Percentiles rank a stretch among this genome's conserved stretches.
Evolutionary conservation across 2,797 vertebrate genomes (phyloP).

Genomic region (Dromococcyx pavoninus): DNA sequence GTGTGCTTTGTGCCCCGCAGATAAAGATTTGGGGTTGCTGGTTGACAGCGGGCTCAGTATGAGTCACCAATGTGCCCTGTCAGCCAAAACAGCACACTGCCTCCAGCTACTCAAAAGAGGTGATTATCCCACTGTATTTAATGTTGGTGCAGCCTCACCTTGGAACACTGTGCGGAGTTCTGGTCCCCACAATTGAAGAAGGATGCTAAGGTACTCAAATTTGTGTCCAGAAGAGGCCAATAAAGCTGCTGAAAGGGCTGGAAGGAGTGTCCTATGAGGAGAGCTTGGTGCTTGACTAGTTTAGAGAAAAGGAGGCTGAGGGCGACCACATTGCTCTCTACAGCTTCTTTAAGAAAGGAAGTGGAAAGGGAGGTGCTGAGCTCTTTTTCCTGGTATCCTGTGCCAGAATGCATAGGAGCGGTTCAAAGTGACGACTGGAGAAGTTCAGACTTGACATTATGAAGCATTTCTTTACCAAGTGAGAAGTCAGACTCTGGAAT

Average conservation of each 20-base stretch:
- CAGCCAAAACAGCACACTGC: not conserved
- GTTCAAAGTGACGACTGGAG: not conserved
- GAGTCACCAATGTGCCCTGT: not conserved
- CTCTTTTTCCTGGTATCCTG: accelerated
- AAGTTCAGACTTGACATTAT: not conserved
- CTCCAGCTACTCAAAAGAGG: not conserved
- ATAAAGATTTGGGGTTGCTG: not conserved
- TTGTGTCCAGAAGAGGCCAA: not conserved
- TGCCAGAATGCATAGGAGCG: accelerated
- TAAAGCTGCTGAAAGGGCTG: not conserved
- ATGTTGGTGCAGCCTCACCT: not conserved
- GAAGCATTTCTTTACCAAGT: not conserved
- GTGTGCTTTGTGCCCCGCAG: not conserved
- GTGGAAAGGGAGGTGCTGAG: not conserved
- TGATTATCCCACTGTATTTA: not conserved
- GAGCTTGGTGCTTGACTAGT: not conserved
- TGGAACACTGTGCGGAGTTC: accelerated
- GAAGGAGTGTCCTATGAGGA: not conserved
- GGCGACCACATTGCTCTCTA: not conserved
- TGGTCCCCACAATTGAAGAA: not conserved
- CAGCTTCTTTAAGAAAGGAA: not conserved
- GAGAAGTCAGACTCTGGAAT: not conserved
- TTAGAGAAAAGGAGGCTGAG: not conserved
- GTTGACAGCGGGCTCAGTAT: not conserved
- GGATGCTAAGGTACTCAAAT: not conserved